These are phyloP conservation scores for Fulica atra DNA, from an alignment of 2,113 vertebrate genomes.

Conservation along the genomic window DNA sequence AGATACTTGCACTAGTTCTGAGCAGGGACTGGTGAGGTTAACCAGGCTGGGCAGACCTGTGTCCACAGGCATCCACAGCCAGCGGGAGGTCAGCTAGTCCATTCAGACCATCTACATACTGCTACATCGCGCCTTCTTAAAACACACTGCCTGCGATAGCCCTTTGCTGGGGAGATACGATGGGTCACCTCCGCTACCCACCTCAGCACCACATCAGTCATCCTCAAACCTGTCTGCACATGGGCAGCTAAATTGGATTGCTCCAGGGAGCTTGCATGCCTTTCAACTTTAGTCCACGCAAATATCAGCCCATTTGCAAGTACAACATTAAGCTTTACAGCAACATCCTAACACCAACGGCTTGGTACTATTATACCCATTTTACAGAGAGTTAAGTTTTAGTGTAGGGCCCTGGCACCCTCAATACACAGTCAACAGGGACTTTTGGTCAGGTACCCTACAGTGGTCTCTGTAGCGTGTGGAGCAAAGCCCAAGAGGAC, in stretches of 20 bases:
- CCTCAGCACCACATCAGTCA: neutral
- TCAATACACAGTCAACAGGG: accelerated
- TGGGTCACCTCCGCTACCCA: neutral
- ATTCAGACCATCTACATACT: neutral
- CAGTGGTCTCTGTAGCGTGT: neutral
- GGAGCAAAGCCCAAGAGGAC: neutral
- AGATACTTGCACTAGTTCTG: neutral
- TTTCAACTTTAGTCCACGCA: neutral
- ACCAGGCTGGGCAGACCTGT: neutral
- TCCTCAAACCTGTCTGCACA: neutral
- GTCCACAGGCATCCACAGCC: neutral
- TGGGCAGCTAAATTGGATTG: neutral
- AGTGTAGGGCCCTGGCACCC: neutral
- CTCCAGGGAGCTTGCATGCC: accelerated
- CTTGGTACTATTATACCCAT: neutral
- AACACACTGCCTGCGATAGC: neutral
- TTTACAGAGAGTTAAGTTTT: neutral
- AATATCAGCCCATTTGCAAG: neutral
- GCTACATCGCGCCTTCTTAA: accelerated
- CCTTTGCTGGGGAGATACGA: neutral
- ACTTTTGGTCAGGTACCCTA: neutral
- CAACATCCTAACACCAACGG: neutral
- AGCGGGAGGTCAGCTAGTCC: neutral
- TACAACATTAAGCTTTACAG: neutral
- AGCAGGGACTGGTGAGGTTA: neutral